Evolutionary conservation across 2,113 vertebrate genomes (phyloP), one percentile per base, ranked within the genome.

Genomic region (Neogale vison): DNA sequence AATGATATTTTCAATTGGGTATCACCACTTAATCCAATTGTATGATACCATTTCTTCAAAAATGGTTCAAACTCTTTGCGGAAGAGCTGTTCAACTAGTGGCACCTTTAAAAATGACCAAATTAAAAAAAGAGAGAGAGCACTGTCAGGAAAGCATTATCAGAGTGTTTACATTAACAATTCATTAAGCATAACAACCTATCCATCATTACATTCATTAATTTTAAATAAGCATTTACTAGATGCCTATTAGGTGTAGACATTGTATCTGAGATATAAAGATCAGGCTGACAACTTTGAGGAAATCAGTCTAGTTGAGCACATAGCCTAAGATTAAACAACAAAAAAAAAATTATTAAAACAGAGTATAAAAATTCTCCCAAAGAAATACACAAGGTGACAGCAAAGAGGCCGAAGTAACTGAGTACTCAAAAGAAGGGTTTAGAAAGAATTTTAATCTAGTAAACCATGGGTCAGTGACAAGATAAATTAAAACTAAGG

Each of bases 1-100:
- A 99, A 99, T 74, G 99, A 99, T 98, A 99, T 99, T 99, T 99
- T 99, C 96, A 99, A 99, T 93, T 99, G 99, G 42, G 98, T 99
- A 97, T 99, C 99, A 94, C 99, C 99, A 87, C 99, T 99, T 98
- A 99, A 99, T 96, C 99, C 97, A 97, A 97, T 99, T 96, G 99
- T 98, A 15, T 52, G 96, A 95, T 99, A 99, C 8, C 95, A 97
- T 26, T 61, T 98, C 97, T 99, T 99, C 97, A 99, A 98, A 97
- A 98, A 99, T 36, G 98, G 99, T 39, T 98, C 61, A 95, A 99
- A 99, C 98, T 99, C 99, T 55, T 98, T 98, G 57, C 92, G 93
- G 96, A 99, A 99, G 96, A 99, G 99, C 98, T 99, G 99, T 97
- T 99, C 99, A 36, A 99, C 99, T 72, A 99, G 98, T 0, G 99